These are phyloP conservation scores for Mohoua ochrocephala DNA, from an alignment of 2,113 vertebrate species.

Conservation along the genomic window DNA sequence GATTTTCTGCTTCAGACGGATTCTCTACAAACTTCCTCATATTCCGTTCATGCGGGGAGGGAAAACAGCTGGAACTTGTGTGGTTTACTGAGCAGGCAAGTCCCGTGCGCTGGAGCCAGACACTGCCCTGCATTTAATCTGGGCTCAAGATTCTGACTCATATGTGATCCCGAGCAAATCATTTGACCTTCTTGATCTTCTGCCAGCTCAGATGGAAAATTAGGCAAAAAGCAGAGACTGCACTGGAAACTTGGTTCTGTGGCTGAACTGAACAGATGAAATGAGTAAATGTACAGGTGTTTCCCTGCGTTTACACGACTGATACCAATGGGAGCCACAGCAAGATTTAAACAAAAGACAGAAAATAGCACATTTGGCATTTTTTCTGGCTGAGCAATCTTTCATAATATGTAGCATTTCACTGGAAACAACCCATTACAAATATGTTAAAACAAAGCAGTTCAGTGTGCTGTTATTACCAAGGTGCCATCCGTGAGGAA, in stretches of 20 bases:
- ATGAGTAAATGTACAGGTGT: slow-evolving; percentile 38
- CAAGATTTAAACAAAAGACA: not conserved
- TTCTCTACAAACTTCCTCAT: slow-evolving; percentile 62
- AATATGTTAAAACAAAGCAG: not conserved
- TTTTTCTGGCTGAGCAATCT: not conserved
- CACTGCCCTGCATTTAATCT: not conserved
- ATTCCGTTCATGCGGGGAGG: not conserved
- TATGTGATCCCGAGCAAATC: not conserved
- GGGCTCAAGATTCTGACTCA: slow-evolving; percentile 58
- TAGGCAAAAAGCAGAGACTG: slow-evolving; percentile 23
- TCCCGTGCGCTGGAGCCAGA: not conserved
- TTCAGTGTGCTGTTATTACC: not conserved
- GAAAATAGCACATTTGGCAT: not conserved
- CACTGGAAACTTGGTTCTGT: slow-evolving; percentile 23
- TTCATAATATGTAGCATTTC: not conserved
- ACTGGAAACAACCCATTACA: not conserved
- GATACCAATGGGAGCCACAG: not conserved
- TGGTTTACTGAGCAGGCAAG: slow-evolving; percentile 2
- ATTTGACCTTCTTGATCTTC: slow-evolving; percentile 44
- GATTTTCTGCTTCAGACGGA: not conserved
- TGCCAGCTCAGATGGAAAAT: slow-evolving; percentile 53
- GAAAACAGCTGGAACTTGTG: slow-evolving; percentile 9
- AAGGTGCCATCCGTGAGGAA: not conserved
- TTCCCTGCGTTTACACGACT: not conserved
- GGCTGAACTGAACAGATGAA: not conserved